phyloP scores from a whole-genome alignment of 2,888 invertebrate species.

The Himalopsyche tibetana region DNA sequence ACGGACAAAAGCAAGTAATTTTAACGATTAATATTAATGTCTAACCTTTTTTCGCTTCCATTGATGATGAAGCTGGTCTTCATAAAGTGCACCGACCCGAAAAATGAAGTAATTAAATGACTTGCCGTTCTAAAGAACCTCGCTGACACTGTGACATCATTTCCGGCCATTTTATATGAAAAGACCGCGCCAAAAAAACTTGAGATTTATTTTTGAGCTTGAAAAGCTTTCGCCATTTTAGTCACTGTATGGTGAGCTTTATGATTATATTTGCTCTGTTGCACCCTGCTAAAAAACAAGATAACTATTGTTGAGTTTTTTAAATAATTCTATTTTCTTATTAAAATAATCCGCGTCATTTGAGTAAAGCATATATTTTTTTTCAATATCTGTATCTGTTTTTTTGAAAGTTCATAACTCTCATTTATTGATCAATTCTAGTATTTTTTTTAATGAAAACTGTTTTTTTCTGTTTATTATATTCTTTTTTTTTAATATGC shows the following conservation, averaged over 20 bases:
- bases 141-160: slow-evolving; percentile 25
- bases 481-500: no score
- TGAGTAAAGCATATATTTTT: no score
- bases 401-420: no score
- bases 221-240: background rate
- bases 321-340: no score
- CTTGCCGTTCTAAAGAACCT: background rate
- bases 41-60: background rate
- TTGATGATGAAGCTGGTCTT: background rate
- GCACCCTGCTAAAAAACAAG: background rate
- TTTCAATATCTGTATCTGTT: no score
- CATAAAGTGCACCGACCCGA: slow-evolving; percentile 7
- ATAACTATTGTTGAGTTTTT: no score
- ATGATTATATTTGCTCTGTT: background rate
- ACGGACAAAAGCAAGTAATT: background rate
- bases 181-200: slow-evolving; percentile 2
- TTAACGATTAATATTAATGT: slow-evolving; percentile 4
- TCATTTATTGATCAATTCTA: no score
- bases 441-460: no score
- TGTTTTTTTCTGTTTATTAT: no score
- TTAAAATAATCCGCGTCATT: no score
- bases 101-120: slow-evolving; percentile 31
- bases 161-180: background rate
- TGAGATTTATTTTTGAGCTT: background rate
- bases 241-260: background rate